These are phyloP conservation scores for Drosophila tropicalis DNA, from an alignment of 1,140 invertebrate genomes.

Conservation along the genomic window DNA sequence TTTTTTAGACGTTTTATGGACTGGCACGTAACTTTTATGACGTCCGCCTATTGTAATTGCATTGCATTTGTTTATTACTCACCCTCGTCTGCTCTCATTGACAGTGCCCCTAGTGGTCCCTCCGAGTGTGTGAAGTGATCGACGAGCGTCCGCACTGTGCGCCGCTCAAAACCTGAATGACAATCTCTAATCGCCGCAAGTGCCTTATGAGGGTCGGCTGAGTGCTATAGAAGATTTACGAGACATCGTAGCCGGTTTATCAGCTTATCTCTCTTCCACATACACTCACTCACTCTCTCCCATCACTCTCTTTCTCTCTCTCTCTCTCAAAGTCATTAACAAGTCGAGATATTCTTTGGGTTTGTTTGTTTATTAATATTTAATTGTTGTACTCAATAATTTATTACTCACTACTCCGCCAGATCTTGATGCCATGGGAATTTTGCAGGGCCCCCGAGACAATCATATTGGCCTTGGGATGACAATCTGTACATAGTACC, in stretches of 20 bases:
- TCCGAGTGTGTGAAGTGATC: background rate
- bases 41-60: background rate
- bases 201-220: background rate
- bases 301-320: background rate
- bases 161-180: constrained; percentile 61
- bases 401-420: constrained; percentile 44
- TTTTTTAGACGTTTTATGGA: constrained; percentile 38
- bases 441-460: constrained; percentile 40
- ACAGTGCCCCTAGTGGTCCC: background rate
- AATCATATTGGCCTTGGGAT: constrained; percentile 59
- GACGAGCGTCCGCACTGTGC: constrained; percentile 46
- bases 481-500: constrained; percentile 56
- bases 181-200: constrained; percentile 38
- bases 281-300: background rate
- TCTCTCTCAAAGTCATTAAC: background rate
- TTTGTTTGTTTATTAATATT: constrained; percentile 12
- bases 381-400: background rate
- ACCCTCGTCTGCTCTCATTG: constrained; percentile 54
- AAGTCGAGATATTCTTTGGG: background rate
- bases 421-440: constrained; percentile 38
- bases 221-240: background rate
- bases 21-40: constrained; percentile 47
- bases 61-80: constrained; percentile 36
- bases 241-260: constrained; percentile 2
- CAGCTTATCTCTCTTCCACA: background rate